Base-by-base conservation (phyloP, 2,113 vertebrate species). In the Urocitellus parryii region DNA sequence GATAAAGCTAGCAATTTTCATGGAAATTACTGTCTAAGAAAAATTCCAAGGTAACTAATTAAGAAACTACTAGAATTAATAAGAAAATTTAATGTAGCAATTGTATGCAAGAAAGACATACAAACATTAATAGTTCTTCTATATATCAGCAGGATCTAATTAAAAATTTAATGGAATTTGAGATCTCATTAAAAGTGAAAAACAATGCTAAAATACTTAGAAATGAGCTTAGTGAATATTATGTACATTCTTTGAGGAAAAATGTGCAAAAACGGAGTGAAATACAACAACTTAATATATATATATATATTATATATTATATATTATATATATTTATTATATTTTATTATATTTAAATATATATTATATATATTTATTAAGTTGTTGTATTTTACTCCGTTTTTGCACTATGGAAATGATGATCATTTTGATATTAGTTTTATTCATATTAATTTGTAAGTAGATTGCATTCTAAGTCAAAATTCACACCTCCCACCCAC, bases 121-220 rank as follows among this genome's bases (percentile, higher is more conserved):
- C 16, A 95, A 95, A 94, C 61, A 96, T 93, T 93, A 94, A 93
- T 51, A 45, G 12, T 29, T 95, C 91, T 94, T 86, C 70, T 74
- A 34, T 51, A 51, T 73, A 67, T 48, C 85, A 88, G 34, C 91
- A 94, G 93, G 73, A 94, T 85, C 68, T 85, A 95, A 97, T 95
- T 94, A 97, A 77, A 96, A 95, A 87, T 56, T 90, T 96, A 97
- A 95, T 97, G 72, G 61, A 92, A 97, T 97, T 95, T 94, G 78
- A 81, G 58, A 96, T 88, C 82, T 97, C 58, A 96, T 96, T 95
- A 95, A 70, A 95, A 95, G 85, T 92, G 24, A 45, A 92, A 97
- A 95, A 94, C 73, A 97, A 73, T 88, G 84, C 58, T 94, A 93
- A 94, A 93, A 87, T 89, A 17, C 9, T 80, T 39, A 85, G 9